Evolutionary conservation across 2,888 invertebrate species (phyloP), one percentile per base, ranked within the genome.

Genomic region (Periphyllus acericola): DNA sequence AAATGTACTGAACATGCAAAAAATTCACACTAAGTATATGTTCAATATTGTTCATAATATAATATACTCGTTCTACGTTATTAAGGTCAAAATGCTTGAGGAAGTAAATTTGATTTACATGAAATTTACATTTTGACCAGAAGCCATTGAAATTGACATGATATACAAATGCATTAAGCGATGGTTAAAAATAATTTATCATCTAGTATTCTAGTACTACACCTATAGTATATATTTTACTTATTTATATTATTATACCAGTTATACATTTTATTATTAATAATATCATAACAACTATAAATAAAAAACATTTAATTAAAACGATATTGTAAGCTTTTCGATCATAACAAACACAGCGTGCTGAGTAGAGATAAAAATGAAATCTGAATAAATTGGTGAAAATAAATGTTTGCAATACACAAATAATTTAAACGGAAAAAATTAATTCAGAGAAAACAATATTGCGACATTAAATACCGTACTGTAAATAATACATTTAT

Each of bases 81-180:
- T 75, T 83, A 83, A 83, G 83, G 83, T 83, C 83, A 83, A 75
- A 75, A 83, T 83, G 83, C 60, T 75, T 40, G 60, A 60, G 36
- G 40, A 60, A 83, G 36, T 60, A 60, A 83, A 75, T 83, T 83
- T 36, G 75, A 75, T 83, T 75, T 83, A n/a, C 55, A 60, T 72
- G 36, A 29, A n/a, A 83, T 74, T 83, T 74, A 60, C 29, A 29
- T 75, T 40, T 60, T 34, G 60, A 60, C 55, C 36, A 9, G 75
- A 83, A 75, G 40, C 83, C 75, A 6, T 75, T 60, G 36, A 60
- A 83, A 46, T 52, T 82, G 46, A 36, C 19, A 46, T 71, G 52
- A 32, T 82, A 17, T 25, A 34, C 32, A 25, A 25, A 21, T 71
- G 32, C 52, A 46, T 82, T 82, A 71, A 52, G 52, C 34, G 6